phyloP scores from a whole-genome alignment of 64 coral and sea anemone species.

The Pocillopora damicornis region DNA sequence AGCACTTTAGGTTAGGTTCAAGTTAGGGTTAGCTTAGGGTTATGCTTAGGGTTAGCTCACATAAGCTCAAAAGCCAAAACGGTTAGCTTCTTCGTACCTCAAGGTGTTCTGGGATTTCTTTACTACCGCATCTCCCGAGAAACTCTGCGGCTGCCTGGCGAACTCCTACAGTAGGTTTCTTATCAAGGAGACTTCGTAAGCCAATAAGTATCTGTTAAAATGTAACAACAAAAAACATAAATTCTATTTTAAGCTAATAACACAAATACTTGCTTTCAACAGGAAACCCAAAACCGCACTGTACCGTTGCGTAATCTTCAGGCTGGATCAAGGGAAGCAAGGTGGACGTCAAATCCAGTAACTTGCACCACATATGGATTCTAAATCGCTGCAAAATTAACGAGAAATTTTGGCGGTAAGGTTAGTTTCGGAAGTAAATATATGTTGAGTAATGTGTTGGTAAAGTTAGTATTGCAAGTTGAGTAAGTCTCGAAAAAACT shows the following conservation, averaged over 20 bases:
- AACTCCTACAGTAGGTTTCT: conserved; percentile 5
- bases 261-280: background rate
- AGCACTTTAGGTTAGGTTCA: too few relatives aligned
- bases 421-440: background rate
- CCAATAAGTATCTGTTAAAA: conserved; percentile 23
- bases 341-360: conserved; percentile 55
- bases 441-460: too few relatives aligned
- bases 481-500: too few relatives aligned
- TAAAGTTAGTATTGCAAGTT: too few relatives aligned
- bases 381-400: conserved; percentile 22
- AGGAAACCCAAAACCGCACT: background rate
- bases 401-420: background rate
- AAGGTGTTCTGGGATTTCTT: conserved; percentile 47
- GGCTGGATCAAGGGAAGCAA: conserved; percentile 59
- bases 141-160: conserved; percentile 55
- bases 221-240: background rate
- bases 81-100: conserved; percentile 30
- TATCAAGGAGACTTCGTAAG: conserved; percentile 8
- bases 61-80: too few relatives aligned
- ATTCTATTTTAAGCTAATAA: background rate
- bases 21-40: too few relatives aligned
- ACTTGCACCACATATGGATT: conserved; percentile 32
- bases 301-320: conserved; percentile 76
- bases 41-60: background rate
- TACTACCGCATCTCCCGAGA: conserved; percentile 69